Conservation (phyloP, 2,888 invertebrate genomes). For the Ochlodes sylvanus region DNA sequence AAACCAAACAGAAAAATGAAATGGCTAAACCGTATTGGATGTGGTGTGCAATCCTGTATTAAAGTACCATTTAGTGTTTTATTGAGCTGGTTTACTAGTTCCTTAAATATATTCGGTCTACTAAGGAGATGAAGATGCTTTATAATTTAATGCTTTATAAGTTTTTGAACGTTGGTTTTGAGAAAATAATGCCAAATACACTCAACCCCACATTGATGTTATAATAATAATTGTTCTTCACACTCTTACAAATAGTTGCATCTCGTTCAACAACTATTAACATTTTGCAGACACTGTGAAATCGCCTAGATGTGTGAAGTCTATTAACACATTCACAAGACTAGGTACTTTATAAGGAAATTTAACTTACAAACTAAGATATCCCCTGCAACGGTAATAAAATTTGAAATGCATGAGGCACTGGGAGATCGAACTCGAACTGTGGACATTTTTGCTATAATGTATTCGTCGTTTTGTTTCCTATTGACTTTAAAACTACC, state of each 20-base stretch:
- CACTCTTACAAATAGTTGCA: neutral
- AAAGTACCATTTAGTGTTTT: no score
- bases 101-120: no score
- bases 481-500: conserved; percentile 44
- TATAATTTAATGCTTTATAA: no score
- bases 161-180: no score
- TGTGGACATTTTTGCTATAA: conserved; percentile 24
- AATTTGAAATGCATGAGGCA: conserved; percentile 30
- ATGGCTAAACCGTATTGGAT: no score
- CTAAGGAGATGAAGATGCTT: no score
- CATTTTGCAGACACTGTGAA: neutral
- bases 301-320: neutral
- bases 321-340: neutral
- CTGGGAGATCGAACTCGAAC: conserved; percentile 17
- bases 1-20: no score
- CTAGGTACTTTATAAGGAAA: neutral
- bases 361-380: conserved; percentile 15
- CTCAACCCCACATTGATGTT: no score
- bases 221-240: neutral
- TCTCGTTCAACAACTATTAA: neutral
- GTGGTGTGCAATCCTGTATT: no score
- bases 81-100: no score
- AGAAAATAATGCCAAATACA: no score
- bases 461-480: conserved; percentile 40
- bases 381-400: conserved; percentile 5